A percentile compares a stretch with the other conserved stretches of the same genome.
phyloP scores from a whole-genome alignment of 2,797 vertebrate species.

The Pangasius mekongensis region DNA sequence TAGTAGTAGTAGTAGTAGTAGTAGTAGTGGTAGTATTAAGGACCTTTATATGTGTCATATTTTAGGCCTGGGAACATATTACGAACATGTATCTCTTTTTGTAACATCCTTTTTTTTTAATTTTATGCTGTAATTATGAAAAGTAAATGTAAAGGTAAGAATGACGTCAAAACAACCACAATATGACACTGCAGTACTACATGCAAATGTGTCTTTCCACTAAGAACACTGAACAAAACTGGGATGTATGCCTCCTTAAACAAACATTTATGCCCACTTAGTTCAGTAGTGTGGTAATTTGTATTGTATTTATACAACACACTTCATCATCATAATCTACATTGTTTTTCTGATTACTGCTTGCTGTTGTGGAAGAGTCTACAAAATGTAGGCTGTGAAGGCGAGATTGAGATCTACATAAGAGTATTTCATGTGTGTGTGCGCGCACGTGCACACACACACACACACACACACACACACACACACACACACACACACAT shows the following conservation, averaged over 20 bases:
- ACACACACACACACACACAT: slow-evolving; percentile 38
- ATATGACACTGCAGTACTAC: neutral
- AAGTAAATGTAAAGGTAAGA: neutral
- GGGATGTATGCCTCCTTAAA: neutral
- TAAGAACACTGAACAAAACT: neutral
- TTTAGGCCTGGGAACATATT: neutral
- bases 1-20: neutral
- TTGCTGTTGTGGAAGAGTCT: neutral
- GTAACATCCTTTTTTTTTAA: neutral
- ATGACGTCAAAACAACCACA: neutral
- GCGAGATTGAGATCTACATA: neutral
- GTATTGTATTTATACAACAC: neutral
- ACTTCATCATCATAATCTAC: no score
- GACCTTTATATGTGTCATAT: neutral
- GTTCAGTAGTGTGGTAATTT: neutral
- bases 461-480: slow-evolving; percentile 2
- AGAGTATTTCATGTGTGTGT: neutral
- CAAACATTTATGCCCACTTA: neutral
- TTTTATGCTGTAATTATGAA: neutral
- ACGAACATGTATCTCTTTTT: no score
- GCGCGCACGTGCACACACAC: neutral
- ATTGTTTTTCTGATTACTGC: neutral
- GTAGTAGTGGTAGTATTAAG: neutral
- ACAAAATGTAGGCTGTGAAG: neutral
- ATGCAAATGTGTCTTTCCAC: neutral